A percentile compares a stretch with the other conserved stretches of the same genome.
phyloP scores from a whole-genome alignment of 1,140 invertebrate species.

The Camponotus vicinus region DNA sequence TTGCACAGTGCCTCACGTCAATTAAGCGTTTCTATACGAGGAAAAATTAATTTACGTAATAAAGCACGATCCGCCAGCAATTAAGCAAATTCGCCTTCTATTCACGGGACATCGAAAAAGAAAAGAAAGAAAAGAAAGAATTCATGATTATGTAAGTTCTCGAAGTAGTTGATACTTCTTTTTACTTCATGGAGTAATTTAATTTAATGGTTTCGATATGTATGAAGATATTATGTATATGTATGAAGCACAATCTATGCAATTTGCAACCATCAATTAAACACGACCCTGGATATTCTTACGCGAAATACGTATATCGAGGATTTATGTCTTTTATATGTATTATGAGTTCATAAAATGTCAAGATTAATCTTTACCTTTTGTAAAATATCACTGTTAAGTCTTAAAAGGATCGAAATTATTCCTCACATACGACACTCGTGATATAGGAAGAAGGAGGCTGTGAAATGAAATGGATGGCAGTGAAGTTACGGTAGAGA shows the following conservation, averaged over 20 bases:
- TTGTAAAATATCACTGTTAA: conserved; percentile 8
- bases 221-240: background rate
- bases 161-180: background rate
- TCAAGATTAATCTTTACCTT: conserved; percentile 7
- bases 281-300: background rate
- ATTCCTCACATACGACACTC: background rate
- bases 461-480: conserved; percentile 27
- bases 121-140: background rate
- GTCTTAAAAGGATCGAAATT: conserved; percentile 29
- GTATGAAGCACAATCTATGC: conserved; percentile 22
- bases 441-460: background rate
- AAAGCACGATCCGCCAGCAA: conserved; percentile 55
- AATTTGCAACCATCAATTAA: conserved; percentile 32
- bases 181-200: conserved; percentile 1
- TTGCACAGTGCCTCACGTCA: conserved; percentile 34
- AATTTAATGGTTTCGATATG: conserved; percentile 49
- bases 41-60: conserved; percentile 57
- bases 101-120: conserved; percentile 9
- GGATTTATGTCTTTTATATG: background rate
- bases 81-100: conserved; percentile 57
- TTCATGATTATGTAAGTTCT: conserved; percentile 35
- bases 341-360: background rate
- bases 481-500: conserved; percentile 21
- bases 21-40: conserved; percentile 48
- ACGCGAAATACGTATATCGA: background rate